Evolutionary conservation across 2,113 vertebrate genomes (phyloP).

Genomic region (Vireo altiloquus): DNA sequence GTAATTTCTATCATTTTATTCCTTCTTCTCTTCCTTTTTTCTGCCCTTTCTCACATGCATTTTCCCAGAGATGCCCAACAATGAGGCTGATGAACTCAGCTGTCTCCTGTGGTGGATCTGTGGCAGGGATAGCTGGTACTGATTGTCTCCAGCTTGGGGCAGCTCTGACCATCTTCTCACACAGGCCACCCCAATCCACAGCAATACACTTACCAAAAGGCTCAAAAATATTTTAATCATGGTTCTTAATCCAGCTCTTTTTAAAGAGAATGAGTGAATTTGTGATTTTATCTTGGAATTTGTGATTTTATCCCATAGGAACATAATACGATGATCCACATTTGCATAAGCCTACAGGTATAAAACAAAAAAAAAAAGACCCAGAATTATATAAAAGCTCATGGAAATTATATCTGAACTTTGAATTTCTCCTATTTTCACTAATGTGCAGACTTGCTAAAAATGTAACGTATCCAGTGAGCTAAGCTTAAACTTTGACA

Average conservation of each 20-base stretch:
- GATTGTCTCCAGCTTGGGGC: background rate
- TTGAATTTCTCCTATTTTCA: background rate
- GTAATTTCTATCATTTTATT: background rate
- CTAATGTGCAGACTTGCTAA: background rate
- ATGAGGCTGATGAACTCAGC: background rate
- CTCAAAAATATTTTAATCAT: background rate
- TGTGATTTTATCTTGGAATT: background rate
- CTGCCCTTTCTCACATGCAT: background rate
- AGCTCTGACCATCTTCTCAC: accelerated
- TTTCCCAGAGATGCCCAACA: background rate
- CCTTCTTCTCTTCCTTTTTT: background rate
- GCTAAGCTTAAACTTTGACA: background rate
- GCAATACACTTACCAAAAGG: background rate
- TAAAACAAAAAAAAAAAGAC: background rate
- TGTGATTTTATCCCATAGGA: background rate
- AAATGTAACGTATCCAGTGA: background rate
- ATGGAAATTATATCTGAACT: background rate
- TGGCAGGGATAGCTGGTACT: background rate
- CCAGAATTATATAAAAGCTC: background rate
- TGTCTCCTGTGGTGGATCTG: background rate
- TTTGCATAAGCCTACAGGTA: background rate
- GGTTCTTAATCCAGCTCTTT: background rate
- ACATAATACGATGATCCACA: background rate
- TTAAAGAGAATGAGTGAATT: no score
- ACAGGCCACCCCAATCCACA: background rate